Percentiles rank a stretch among this genome's conserved stretches.
phyloP scores from a whole-genome alignment of 2,113 vertebrate genomes.

The Lutjanus erythropterus region DNA sequence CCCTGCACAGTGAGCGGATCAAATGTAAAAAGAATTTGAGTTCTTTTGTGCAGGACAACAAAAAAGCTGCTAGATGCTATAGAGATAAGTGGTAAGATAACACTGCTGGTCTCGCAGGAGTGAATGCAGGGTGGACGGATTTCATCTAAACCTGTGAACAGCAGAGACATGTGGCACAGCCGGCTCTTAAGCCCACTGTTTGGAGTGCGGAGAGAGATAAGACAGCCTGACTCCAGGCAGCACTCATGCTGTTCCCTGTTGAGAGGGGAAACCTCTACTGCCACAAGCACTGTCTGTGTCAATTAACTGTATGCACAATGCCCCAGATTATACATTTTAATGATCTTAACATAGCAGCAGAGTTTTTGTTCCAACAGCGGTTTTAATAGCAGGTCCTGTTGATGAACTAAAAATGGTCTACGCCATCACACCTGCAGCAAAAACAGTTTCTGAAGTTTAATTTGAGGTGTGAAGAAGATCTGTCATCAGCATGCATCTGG shows the following conservation, averaged over 20 bases:
- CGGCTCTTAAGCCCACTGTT: conserved; percentile 78
- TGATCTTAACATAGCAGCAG: background rate
- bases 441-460: background rate
- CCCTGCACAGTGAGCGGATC: conserved; percentile 28
- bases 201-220: conserved; percentile 73
- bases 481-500: background rate
- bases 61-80: conserved; percentile 36
- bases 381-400: background rate
- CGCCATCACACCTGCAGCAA: no score
- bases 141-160: conserved; percentile 74
- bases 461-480: background rate
- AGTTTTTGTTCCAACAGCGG: background rate
- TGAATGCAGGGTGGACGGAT: conserved; percentile 50
- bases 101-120: conserved; percentile 42
- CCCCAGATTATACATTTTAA: conserved; percentile 8
- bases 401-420: background rate
- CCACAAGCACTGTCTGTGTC: conserved; percentile 28
- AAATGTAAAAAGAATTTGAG: conserved; percentile 34
- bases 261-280: conserved; percentile 4
- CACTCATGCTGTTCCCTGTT: conserved; percentile 41
- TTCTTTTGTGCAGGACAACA: conserved; percentile 40
- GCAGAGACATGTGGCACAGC: conserved; percentile 69
- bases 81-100: conserved; percentile 72
- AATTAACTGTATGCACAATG: conserved; percentile 20
- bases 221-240: conserved; percentile 70